Conservation (phyloP, 1,140 invertebrate species). For the Seison nebaliae region DNA sequence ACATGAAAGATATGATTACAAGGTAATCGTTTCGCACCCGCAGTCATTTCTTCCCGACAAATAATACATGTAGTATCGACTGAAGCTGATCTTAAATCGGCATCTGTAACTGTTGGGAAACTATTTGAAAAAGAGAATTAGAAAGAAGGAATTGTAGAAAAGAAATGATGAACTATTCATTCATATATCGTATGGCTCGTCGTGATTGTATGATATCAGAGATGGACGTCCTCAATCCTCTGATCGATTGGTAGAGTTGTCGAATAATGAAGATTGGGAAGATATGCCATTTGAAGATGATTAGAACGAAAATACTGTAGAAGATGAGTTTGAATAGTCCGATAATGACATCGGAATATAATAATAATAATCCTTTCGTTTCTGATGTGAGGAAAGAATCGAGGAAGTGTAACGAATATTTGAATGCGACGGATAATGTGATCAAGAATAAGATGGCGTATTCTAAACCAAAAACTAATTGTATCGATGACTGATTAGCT, state of each 20-base stretch:
- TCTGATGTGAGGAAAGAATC: conserved; percentile 83
- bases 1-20: conserved; percentile 99
- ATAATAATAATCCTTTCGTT: conserved; percentile 80
- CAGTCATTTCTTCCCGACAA: conserved; percentile 67
- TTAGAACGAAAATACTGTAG: conserved; percentile 68
- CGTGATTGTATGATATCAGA: conserved; percentile 88
- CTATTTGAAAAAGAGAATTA: conserved; percentile 31
- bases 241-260: conserved; percentile 91
- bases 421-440: conserved; percentile 67
- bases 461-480: conserved; percentile 96
- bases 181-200: conserved; percentile 85
- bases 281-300: conserved; percentile 90
- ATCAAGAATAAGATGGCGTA: conserved; percentile 86
- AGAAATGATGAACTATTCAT: too few species aligned
- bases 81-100: conserved; percentile 54
- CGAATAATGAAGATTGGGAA: conserved; percentile 87
- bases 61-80: conserved; percentile 99
- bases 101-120: conserved; percentile 74
- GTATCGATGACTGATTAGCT: conserved; percentile 72
- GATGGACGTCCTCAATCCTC: conserved; percentile 85
- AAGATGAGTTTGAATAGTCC: conserved; percentile 52
- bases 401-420: conserved; percentile 72
- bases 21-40: conserved; percentile 57
- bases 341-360: conserved; percentile 77
- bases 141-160: too few species aligned